Percentiles rank a stretch among this genome's conserved stretches.
Evolutionary conservation across 1,140 invertebrate genomes (phyloP).

Genomic region (Panulirus ornatus): DNA sequence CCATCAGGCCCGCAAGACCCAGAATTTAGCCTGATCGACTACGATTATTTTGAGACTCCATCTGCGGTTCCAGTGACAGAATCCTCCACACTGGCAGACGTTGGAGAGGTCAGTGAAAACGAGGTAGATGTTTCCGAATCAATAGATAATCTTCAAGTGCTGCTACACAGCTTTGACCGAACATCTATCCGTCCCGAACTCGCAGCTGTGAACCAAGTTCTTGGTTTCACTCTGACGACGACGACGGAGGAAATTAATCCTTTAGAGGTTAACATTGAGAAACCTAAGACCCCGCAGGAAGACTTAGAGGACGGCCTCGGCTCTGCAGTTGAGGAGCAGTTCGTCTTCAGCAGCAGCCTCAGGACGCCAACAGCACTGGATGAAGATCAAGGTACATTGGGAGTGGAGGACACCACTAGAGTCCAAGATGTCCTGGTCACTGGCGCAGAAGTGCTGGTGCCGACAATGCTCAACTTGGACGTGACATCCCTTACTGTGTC

Average conservation of each 20-base stretch:
- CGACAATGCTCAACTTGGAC: constrained; percentile 37
- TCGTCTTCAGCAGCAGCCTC: constrained; percentile 40
- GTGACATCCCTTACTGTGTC: constrained; percentile 39
- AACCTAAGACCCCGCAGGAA: constrained; percentile 1
- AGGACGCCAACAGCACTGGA: background rate
- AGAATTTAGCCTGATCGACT: background rate
- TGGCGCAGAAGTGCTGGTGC: constrained; percentile 11
- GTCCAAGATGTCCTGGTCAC: background rate
- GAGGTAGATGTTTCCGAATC: constrained; percentile 41
- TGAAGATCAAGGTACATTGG: background rate
- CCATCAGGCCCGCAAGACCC: background rate
- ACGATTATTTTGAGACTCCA: constrained; percentile 24
- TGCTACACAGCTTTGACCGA: constrained; percentile 34
- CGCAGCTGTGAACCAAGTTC: constrained; percentile 48
- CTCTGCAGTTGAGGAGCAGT: constrained; percentile 40
- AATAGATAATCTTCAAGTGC: constrained; percentile 36
- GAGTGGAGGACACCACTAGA: background rate
- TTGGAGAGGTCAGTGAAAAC: constrained; percentile 3
- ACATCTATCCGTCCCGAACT: constrained; percentile 58
- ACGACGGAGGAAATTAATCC: constrained; percentile 6
- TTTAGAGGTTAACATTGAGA: constrained; percentile 32
- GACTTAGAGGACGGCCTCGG: constrained; percentile 45
- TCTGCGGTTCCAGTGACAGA: background rate
- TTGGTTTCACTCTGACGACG: constrained; percentile 34
- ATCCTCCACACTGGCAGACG: background rate